phyloP scores from a whole-genome alignment of 2,797 vertebrate genomes.

The Parauchenoglanis punctatus region DNA sequence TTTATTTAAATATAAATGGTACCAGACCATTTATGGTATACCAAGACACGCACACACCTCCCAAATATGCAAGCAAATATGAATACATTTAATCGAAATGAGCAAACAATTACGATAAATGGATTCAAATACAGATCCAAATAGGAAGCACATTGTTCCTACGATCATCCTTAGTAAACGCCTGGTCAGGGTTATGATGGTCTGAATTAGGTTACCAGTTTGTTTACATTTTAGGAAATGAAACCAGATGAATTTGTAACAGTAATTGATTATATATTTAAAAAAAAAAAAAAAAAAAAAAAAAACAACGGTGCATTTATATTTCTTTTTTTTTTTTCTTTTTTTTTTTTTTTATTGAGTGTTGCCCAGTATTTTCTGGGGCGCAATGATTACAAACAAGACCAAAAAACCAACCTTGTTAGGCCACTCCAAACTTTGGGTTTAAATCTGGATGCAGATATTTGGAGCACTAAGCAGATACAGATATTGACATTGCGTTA shows the following conservation, averaged over 20 bases:
- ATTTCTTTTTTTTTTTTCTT: too few species aligned
- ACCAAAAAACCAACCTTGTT: not conserved
- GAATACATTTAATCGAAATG: not conserved
- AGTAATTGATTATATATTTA: not conserved
- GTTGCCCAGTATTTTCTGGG: not conserved
- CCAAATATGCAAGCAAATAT: not conserved
- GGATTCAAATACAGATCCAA: not conserved
- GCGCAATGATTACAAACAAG: not conserved
- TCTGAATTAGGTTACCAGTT: not conserved
- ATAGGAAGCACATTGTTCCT: not conserved
- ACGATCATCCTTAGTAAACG: not conserved
- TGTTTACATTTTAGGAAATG: not conserved
- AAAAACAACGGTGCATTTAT: not conserved
- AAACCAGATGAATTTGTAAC: not conserved
- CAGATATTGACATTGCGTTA: not conserved
- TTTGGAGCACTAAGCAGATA: not conserved
- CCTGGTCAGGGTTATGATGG: not conserved
- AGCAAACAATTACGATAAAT: not conserved
- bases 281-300: too few species aligned
- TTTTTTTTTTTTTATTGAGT: too few species aligned
- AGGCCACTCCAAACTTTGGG: not conserved
- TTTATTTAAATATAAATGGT: constrained; percentile 40
- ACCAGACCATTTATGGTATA: constrained; percentile 1
- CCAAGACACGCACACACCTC: not conserved
- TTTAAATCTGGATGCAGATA: not conserved